Evolutionary conservation across 2,888 invertebrate species (phyloP).

Genomic region (Allolobophora icterica): DNA sequence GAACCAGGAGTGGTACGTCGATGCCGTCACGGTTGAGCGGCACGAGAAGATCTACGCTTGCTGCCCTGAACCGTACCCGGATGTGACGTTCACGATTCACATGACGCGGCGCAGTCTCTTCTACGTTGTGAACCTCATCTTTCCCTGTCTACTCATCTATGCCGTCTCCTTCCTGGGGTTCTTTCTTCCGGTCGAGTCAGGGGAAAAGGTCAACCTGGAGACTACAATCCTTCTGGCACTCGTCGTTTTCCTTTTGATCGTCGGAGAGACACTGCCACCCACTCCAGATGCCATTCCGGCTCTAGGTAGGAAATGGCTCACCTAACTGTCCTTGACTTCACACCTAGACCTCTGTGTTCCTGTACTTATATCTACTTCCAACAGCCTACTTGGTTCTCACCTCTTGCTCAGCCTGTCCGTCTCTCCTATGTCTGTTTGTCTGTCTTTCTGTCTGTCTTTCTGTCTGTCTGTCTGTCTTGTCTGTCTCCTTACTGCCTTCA

Average conservation of each 20-base stretch:
- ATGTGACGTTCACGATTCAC: constrained; percentile 54
- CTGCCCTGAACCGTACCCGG: constrained; percentile 53
- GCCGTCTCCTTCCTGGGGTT: constrained; percentile 53
- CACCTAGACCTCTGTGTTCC: too few relatives aligned
- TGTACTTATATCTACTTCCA: too few relatives aligned
- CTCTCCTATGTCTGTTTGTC: neutral
- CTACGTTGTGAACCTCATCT: constrained; percentile 54
- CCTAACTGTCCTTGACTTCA: too few relatives aligned
- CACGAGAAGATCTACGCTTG: constrained; percentile 49
- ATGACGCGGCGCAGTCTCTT: constrained; percentile 52
- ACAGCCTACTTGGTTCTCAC: neutral
- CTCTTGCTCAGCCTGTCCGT: neutral
- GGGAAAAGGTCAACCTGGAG: constrained; percentile 48
- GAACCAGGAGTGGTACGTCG: constrained; percentile 70
- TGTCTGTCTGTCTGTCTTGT: too few relatives aligned
- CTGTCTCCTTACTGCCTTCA: too few relatives aligned
- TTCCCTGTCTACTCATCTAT: constrained; percentile 54
- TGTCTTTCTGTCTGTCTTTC: neutral
- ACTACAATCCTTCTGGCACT: constrained; percentile 44
- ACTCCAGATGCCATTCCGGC: constrained; percentile 48
- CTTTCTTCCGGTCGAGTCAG: constrained; percentile 53
- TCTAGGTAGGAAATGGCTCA: neutral
- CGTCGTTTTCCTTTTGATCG: constrained; percentile 41
- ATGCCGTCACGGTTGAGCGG: constrained; percentile 14
- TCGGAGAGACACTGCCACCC: constrained; percentile 48